Conservation (phyloP, 92 coral and sea anemone genomes). For the Bergia sp. region DNA sequence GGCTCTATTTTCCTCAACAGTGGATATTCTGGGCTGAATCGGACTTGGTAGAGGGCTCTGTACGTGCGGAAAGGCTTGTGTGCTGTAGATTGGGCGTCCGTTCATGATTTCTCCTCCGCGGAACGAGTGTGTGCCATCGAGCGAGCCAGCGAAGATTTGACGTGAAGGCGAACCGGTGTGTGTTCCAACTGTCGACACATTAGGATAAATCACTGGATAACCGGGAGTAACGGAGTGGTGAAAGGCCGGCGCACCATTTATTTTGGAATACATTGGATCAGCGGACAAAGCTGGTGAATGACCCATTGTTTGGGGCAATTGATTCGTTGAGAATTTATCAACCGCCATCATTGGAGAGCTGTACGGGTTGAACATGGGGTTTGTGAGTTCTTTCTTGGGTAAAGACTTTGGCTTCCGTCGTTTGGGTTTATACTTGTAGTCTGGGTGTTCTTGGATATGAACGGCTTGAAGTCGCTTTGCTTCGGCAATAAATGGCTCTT, state of each 20-base stretch:
- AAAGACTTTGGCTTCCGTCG: slow-evolving; percentile 95
- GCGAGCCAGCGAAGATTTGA: slow-evolving; percentile 83
- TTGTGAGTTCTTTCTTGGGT: slow-evolving; percentile 90
- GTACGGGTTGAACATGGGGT: slow-evolving; percentile 93
- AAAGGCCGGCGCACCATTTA: slow-evolving; percentile 93
- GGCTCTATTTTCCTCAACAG: slow-evolving; percentile 87
- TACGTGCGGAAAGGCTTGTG: slow-evolving; percentile 68
- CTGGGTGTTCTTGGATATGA: slow-evolving; percentile 99
- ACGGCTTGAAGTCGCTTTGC: slow-evolving; percentile 98
- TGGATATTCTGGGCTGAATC: slow-evolving; percentile 85
- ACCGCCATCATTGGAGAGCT: slow-evolving; percentile 96
- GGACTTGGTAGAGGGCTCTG: slow-evolving; percentile 83
- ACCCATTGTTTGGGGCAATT: slow-evolving; percentile 97
- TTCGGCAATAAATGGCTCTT: slow-evolving; percentile 98
- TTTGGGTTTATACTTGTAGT: slow-evolving; percentile 98
- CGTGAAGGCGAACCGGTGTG: slow-evolving; percentile 82
- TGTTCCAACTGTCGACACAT: slow-evolving; percentile 77
- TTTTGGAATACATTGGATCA: slow-evolving; percentile 97
- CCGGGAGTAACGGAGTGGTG: slow-evolving; percentile 93
- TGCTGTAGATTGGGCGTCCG: slow-evolving; percentile 87
- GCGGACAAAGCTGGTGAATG: slow-evolving; percentile 97
- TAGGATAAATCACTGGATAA: slow-evolving; percentile 93
- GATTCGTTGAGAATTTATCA: slow-evolving; percentile 96
- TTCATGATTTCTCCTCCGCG: slow-evolving; percentile 91
- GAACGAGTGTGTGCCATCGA: slow-evolving; percentile 88